A percentile compares a stretch with the other conserved stretches of the same genome.
These are phyloP conservation scores for Ooceraea biroi DNA, from an alignment of 1,140 invertebrate species.

Conservation along the genomic window DNA sequence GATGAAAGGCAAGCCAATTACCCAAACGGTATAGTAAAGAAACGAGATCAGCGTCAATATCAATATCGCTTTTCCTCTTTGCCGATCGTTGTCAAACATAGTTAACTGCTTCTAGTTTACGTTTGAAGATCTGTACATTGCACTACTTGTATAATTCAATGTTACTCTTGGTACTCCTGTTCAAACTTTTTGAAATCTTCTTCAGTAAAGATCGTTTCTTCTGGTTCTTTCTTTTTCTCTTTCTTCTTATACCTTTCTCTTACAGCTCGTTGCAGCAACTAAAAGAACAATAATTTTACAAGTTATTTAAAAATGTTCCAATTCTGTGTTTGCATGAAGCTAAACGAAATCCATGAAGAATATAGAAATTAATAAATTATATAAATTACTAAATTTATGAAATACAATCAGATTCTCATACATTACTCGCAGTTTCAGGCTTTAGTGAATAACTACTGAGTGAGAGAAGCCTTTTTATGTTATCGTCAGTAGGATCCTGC, in stretches of 20 bases:
- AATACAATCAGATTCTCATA: constrained; percentile 55
- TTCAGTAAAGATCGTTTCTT: constrained; percentile 85
- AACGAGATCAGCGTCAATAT: constrained; percentile 87
- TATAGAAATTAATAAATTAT: not conserved
- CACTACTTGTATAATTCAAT: not conserved
- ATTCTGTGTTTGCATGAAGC: not conserved
- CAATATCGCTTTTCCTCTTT: constrained; percentile 87
- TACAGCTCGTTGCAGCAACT: constrained; percentile 75
- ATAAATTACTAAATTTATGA: not conserved
- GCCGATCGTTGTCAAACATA: constrained; percentile 81
- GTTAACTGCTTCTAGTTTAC: constrained; percentile 14
- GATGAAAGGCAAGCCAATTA: constrained; percentile 90
- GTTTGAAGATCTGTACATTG: not conserved
- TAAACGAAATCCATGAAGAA: not conserved
- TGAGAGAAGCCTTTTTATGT: constrained; percentile 78
- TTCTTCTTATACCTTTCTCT: constrained; percentile 69
- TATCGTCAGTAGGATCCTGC: constrained; percentile 78
- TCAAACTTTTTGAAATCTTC: constrained; percentile 87
- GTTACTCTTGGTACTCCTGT: constrained; percentile 83
- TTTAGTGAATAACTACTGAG: constrained; percentile 72
- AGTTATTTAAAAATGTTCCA: constrained; percentile 9
- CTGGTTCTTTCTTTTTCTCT: constrained; percentile 73
- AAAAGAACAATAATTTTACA: constrained; percentile 37
- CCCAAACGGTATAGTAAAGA: constrained; percentile 89
- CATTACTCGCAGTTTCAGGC: constrained; percentile 74